A percentile compares a stretch with the other conserved stretches of the same genome.
These are phyloP conservation scores for Rhabdornis inornatus DNA, from an alignment of 2,113 vertebrate genomes.

Conservation along the genomic window DNA sequence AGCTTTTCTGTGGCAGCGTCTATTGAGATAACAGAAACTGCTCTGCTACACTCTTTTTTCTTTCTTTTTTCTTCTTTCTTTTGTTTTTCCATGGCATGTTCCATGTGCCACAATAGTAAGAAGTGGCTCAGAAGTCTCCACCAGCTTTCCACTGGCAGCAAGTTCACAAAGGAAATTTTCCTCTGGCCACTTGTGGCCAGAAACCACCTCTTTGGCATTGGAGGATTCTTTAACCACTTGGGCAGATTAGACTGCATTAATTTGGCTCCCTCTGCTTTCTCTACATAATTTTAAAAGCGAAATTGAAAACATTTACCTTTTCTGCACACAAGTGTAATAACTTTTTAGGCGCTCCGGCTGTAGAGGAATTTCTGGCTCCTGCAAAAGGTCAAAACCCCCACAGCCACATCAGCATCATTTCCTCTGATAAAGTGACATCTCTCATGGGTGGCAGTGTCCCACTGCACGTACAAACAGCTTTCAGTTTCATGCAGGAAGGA, in stretches of 20 bases:
- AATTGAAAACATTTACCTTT: neutral
- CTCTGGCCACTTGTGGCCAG: neutral
- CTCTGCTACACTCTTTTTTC: neutral
- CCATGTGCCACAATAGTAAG: neutral
- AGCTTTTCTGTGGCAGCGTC: neutral
- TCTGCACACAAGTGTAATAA: neutral
- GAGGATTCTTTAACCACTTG: neutral
- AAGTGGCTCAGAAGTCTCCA: neutral
- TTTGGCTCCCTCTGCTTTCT: neutral
- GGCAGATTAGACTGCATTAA: neutral
- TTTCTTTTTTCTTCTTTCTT: neutral
- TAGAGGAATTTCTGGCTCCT: neutral
- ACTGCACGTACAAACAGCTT: neutral
- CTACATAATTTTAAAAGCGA: neutral
- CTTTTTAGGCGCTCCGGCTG: neutral
- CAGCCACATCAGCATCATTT: neutral
- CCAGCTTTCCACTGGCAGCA: neutral
- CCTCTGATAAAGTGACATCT: neutral
- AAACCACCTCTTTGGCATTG: neutral
- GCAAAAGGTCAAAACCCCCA: accelerated
- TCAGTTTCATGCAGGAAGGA: neutral
- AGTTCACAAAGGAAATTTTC: neutral
- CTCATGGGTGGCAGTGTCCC: neutral
- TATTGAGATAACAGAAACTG: neutral
- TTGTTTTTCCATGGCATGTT: neutral